phyloP scores from a whole-genome alignment of 2,888 invertebrate genomes.

The Acrocera orbiculus region DNA sequence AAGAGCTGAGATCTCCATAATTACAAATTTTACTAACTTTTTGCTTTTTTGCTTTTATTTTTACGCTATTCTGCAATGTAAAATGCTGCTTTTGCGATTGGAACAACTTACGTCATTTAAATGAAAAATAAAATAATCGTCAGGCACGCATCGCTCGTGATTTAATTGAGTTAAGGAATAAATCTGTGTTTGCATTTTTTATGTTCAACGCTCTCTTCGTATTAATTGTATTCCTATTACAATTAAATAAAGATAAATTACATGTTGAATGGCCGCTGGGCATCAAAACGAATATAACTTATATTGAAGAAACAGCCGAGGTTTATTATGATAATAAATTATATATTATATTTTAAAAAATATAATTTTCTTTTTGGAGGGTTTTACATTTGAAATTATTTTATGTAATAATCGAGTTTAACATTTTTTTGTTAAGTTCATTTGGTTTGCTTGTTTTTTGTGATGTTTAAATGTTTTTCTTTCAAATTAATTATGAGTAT shows the following conservation, averaged over 20 bases:
- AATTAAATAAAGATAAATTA: slow-evolving; percentile 96
- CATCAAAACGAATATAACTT: slow-evolving; percentile 87
- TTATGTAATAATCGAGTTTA: no score
- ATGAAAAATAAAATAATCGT: no score
- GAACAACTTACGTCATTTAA: slow-evolving; percentile 4
- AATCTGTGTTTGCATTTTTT: slow-evolving; percentile 94
- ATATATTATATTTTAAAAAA: no score
- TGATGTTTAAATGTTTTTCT: no score
- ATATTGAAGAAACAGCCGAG: slow-evolving; percentile 83
- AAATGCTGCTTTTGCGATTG: slow-evolving; percentile 1
- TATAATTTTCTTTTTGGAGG: no score
- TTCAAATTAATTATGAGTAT: no score
- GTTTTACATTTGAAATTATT: no score
- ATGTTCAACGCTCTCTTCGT: slow-evolving; percentile 99
- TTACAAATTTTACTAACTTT: slow-evolving; percentile 26
- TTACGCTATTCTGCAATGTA: slow-evolving; percentile 10
- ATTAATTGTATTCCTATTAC: slow-evolving; percentile 95
- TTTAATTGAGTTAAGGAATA: slow-evolving; percentile 88
- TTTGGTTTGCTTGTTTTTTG: no score
- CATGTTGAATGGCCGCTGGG: slow-evolving; percentile 95
- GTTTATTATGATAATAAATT: no score
- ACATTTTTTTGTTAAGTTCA: no score
- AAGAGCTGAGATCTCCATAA: no score
- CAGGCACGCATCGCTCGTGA: slow-evolving; percentile 80
- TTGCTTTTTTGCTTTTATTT: slow-evolving; percentile 18